Percentiles rank a stretch among this genome's conserved stretches.
Conservation (phyloP, 2,113 vertebrate genomes). For the Sander vitreus region DNA sequence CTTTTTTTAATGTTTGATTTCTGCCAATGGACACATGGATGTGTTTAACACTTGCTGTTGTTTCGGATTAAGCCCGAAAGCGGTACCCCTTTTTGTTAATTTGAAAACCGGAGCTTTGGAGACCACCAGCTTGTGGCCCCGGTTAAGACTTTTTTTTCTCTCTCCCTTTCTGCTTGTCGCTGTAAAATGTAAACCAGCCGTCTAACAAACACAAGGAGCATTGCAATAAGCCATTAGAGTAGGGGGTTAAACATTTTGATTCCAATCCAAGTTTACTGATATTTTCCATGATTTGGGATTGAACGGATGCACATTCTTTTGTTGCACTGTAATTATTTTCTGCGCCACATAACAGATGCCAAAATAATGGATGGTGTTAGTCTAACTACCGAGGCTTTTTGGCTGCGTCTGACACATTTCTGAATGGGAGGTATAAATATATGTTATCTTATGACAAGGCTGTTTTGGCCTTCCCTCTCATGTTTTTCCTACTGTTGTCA, state of each 20-base stretch:
- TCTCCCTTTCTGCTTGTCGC: constrained; percentile 39
- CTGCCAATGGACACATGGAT: constrained; percentile 71
- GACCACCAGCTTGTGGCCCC: constrained; percentile 55
- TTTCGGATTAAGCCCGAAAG: constrained; percentile 65
- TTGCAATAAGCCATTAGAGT: constrained; percentile 67
- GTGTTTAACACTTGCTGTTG: constrained; percentile 74
- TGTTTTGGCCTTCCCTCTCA: constrained; percentile 13
- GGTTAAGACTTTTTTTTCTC: constrained; percentile 9
- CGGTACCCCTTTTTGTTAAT: constrained; percentile 63
- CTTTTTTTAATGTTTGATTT: constrained; percentile 44
- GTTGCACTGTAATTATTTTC: constrained; percentile 73
- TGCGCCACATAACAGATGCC: constrained; percentile 65
- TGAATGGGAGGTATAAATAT: constrained; percentile 42
- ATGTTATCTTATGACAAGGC: constrained; percentile 46
- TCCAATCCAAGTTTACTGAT: constrained; percentile 71
- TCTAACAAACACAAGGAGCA: constrained; percentile 58
- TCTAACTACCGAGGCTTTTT: constrained; percentile 37
- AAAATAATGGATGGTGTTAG: constrained; percentile 57
- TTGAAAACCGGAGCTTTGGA: constrained; percentile 62
- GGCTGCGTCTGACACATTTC: constrained; percentile 1
- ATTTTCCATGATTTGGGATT: constrained; percentile 78
- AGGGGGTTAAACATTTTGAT: constrained; percentile 70
- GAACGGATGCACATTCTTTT: constrained; percentile 74
- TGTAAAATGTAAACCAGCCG: constrained; percentile 75
- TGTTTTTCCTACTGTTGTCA: constrained; percentile 40